Percentiles rank a stretch among this genome's conserved stretches.
Evolutionary conservation across 2,888 invertebrate genomes (phyloP).

Genomic region (Drepanosiphum platanoidis): DNA sequence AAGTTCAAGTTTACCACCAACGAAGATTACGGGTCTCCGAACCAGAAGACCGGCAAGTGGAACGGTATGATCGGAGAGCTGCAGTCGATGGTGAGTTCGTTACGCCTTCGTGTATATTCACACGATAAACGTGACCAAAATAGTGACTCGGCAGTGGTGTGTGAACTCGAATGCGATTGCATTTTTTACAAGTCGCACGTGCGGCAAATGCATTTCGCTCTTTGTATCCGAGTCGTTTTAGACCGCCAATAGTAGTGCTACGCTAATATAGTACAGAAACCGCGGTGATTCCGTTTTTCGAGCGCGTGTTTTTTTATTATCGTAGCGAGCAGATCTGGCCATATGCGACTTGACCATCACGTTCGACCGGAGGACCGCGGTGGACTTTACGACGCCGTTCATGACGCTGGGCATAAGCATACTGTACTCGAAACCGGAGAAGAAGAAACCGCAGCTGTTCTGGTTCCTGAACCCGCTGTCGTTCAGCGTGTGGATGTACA

Average conservation of each 20-base stretch:
- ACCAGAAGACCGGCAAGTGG: constrained; percentile 81
- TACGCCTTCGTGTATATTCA: not conserved
- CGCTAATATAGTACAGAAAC: too few species aligned
- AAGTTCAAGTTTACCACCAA: constrained; percentile 79
- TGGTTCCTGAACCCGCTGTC: constrained; percentile 90
- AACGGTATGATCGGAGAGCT: constrained; percentile 80
- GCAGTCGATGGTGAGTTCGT: constrained; percentile 77
- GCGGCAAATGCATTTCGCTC: too few species aligned
- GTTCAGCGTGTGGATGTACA: constrained; percentile 88
- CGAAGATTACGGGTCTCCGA: constrained; percentile 70
- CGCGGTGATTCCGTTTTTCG: not conserved
- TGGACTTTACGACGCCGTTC: constrained; percentile 96
- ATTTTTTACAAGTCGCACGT: too few species aligned
- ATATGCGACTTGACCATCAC: constrained; percentile 97
- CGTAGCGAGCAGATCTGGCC: constrained; percentile 93
- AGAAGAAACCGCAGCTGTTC: constrained; percentile 83
- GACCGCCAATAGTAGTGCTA: too few species aligned
- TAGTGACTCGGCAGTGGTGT: too few species aligned
- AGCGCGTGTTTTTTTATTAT: not conserved
- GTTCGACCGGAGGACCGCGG: constrained; percentile 84
- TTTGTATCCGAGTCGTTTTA: too few species aligned
- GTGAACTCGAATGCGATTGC: too few species aligned
- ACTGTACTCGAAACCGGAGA: constrained; percentile 81
- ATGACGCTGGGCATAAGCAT: constrained; percentile 96
- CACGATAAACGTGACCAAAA: too few species aligned